Percentiles rank a stretch among this genome's conserved stretches.
Conservation (phyloP, 1,140 invertebrate species). For the Drosophila baimaii region DNA sequence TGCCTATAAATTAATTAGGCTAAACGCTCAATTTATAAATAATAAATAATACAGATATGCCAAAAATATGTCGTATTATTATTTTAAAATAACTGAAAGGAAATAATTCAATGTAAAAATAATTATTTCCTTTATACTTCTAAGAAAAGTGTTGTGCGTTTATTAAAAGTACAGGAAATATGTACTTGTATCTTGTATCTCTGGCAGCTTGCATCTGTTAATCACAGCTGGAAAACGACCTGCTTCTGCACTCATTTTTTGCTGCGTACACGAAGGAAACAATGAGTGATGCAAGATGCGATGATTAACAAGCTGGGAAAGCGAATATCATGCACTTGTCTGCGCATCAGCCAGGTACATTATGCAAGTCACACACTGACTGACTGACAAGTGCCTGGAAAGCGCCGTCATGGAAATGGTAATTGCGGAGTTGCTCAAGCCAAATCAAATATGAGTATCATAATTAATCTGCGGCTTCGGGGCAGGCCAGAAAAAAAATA, state of each 20-base stretch:
- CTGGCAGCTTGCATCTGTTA: background rate
- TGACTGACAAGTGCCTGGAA: constrained; percentile 41
- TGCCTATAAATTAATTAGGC: too few relatives aligned
- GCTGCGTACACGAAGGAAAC: constrained; percentile 14
- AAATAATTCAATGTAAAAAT: too few relatives aligned
- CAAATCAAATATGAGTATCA: constrained; percentile 60
- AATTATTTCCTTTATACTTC: too few relatives aligned
- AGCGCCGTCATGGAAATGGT: constrained; percentile 36
- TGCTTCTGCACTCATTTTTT: constrained; percentile 18
- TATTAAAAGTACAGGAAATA: too few relatives aligned
- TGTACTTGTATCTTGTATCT: background rate
- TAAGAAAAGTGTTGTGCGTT: too few relatives aligned
- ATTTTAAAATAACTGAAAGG: too few relatives aligned
- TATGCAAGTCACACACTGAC: constrained; percentile 47
- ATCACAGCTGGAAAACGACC: constrained; percentile 8
- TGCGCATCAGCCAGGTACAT: constrained; percentile 5
- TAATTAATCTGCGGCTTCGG: constrained; percentile 67
- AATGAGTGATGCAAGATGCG: constrained; percentile 58
- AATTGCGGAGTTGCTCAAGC: constrained; percentile 48
- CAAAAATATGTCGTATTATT: too few relatives aligned
- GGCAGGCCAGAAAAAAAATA: constrained; percentile 9
- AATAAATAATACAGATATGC: too few relatives aligned
- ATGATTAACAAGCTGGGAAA: constrained; percentile 55
- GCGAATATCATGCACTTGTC: constrained; percentile 39
- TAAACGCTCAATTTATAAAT: too few relatives aligned